Evolutionary conservation across 2,888 invertebrate species (phyloP), one percentile per base, ranked within the genome.

Genomic region (Apocheima hispidaria): DNA sequence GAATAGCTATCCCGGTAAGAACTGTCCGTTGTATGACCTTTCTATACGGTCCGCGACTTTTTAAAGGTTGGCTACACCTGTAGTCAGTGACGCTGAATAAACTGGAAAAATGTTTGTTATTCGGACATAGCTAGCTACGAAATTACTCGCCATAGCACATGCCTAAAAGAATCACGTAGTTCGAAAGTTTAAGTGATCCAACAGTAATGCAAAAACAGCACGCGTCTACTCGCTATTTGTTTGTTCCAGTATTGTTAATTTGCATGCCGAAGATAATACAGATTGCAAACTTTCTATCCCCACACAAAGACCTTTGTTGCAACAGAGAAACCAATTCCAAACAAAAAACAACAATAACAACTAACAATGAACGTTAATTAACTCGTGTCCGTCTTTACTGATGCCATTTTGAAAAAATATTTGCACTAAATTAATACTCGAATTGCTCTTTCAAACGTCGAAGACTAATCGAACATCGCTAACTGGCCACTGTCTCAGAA

Each of bases 391-490:
- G 75, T 73, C 72, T 50, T 50, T 50, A 73, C 70, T 64, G 74
- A 81, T 77, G 82, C 84, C 86, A 87, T 88, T 72, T 87, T 82
- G 73, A 68, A 72, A 73, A 81, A 82, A 81, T 86, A 90, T 82
- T 81, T 80, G 78, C 72, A 71, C 72, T 90, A 90, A 88, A 85
- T 86, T 88, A 79, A 82, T 77, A 77, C 82, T 74, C 70, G 76
- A 87, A 90, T 87, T 83, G 81, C 88, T 85, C 86, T 87, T 88
- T 89, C 86, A 88, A 77, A 87, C 74, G 88, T 90, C 88, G 79
- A 81, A 84, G 78, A 75, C 82, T 80, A 83, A 86, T 84, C 79
- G 80, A 82, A 81, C 73, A 73, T 72, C 73, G 66, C 77, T 81
- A 80, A 83, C 77, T 77, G 66, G 75, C 51, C 56, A 46, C 48